Base-by-base conservation (phyloP, 53 echinoderm and acorn worm genomes). In the Mesocentrotus franciscanus region DNA sequence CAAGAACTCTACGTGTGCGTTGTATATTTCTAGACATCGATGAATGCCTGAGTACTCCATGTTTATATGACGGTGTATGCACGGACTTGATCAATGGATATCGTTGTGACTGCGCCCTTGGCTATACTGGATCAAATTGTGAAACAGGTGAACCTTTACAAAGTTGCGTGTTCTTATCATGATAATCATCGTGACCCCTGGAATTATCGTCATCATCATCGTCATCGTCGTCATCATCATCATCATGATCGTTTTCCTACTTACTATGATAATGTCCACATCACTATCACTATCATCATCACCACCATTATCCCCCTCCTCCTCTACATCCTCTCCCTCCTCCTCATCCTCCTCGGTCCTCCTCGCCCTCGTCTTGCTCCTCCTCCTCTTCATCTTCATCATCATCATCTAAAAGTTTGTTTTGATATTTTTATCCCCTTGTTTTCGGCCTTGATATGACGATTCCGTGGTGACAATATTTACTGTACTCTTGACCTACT, bases 1-100 rank as follows among this genome's bases (percentile, higher is more conserved):
- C 75, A 15, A 30, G 9, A 8, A 42, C 4, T 49, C 20, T 7
- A 8, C 18, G 6, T 49, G 27, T 29, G 4, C 10, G 10, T 89
- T 57, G 7, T 55, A 83, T 78, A 10, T 58, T 57, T 81, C 32
- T 14, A 93, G 94, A 93, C 4, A 83, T 93, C 20, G 58, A 93
- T 12, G 94, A 84, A 34, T 93, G 94, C 14, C n/a, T 0, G 8
- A n/a, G 29, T 22, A 93, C 8, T 36, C 84, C 94, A 6, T 93
- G 94, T 34, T 61, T 39, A 32, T 56, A 93, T 62, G 94, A 64
- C 4, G 94, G 35, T 8, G 0, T 26, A 15, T 93, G 94, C 24
- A 33, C 39, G 16, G 84, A 93, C 56, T 5, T 13, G 1, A 81
- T 93, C 62, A 34, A 83, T 18, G 61, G 84, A 59, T 93, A 33